Conservation (phyloP, 2,888 invertebrate genomes). For the Eulithis testata region DNA sequence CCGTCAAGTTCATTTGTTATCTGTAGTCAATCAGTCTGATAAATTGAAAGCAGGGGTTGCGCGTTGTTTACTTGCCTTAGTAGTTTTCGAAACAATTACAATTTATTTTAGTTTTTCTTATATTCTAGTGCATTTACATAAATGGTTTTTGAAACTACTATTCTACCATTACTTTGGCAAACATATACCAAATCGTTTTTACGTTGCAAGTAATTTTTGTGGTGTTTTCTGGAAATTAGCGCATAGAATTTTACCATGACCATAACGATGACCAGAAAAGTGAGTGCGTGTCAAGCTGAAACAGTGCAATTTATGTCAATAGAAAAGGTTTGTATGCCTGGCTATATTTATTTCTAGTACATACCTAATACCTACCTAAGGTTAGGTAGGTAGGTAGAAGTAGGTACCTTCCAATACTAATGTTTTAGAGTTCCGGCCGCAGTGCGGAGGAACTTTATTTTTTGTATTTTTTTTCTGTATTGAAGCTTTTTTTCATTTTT, state of each 20-base stretch:
- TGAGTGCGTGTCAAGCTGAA: conserved; percentile 76
- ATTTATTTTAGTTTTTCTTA: not conserved
- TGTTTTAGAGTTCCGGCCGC: no score
- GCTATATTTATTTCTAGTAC: not conserved
- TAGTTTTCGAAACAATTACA: conserved; percentile 11
- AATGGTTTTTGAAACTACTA: not conserved
- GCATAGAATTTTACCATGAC: conserved; percentile 58
- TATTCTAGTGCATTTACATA: conserved; percentile 8
- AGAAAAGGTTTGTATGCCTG: conserved; percentile 69
- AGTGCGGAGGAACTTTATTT: no score
- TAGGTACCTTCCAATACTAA: no score
- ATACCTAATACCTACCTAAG: not conserved
- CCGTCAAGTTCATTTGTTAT: no score
- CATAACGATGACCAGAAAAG: conserved; percentile 78
- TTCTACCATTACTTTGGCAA: not conserved
- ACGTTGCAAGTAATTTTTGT: conserved; percentile 6
- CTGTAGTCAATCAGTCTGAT: conserved; percentile 1
- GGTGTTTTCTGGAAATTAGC: conserved; percentile 13
- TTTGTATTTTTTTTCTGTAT: no score
- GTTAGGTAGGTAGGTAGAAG: no score
- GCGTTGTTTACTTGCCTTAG: not conserved
- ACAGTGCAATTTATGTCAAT: conserved; percentile 78
- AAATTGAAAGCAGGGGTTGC: not conserved
- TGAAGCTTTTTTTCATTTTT: no score
- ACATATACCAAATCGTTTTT: not conserved